These are phyloP conservation scores for Chondrilla cf. caribensis DNA, from an alignment of 37 sponge, comb jelly and placozoan genomes.

Conservation along the genomic window DNA sequence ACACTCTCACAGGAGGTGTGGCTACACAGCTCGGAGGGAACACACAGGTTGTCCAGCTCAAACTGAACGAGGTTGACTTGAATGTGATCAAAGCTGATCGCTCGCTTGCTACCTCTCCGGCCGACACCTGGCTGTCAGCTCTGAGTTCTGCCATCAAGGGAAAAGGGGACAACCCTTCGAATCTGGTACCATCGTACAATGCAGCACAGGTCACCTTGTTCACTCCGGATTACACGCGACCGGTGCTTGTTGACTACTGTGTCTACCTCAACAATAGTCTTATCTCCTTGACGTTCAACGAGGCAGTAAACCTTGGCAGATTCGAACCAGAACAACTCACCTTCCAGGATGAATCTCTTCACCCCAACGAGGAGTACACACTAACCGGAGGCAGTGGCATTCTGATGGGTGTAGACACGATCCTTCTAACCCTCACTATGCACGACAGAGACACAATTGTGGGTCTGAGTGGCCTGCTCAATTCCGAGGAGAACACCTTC, in stretches of 20 bases:
- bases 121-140: conserved; percentile 73
- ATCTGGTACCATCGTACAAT: conserved; percentile 35
- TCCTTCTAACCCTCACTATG: conserved; percentile 26
- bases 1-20: conserved; percentile 52
- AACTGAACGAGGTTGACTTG: conserved; percentile 49
- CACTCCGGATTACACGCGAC: conserved; percentile 74
- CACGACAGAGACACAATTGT: conserved; percentile 56
- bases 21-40: conserved; percentile 19
- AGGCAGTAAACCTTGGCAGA: conserved; percentile 57
- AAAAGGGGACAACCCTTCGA: conserved; percentile 45
- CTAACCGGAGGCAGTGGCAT: conserved; percentile 51
- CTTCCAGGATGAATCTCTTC: conserved; percentile 45
- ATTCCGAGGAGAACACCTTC: conserved; percentile 56
- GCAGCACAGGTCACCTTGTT: conserved; percentile 58
- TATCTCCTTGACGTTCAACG: conserved; percentile 72
- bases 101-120: conserved; percentile 43
- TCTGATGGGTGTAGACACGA: conserved; percentile 36
- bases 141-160: conserved; percentile 62
- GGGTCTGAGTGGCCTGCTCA: conserved; percentile 32
- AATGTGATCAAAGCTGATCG: conserved; percentile 66
- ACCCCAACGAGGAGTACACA: conserved; percentile 31
- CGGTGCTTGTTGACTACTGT: conserved; percentile 48
- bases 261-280: conserved; percentile 66
- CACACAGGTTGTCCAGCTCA: conserved; percentile 18
- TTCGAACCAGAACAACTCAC: conserved; percentile 80